A percentile compares a stretch with the other conserved stretches of the same genome.
Evolutionary conservation across 1,140 invertebrate genomes (phyloP).

Genomic region (Drosophila sproati): DNA sequence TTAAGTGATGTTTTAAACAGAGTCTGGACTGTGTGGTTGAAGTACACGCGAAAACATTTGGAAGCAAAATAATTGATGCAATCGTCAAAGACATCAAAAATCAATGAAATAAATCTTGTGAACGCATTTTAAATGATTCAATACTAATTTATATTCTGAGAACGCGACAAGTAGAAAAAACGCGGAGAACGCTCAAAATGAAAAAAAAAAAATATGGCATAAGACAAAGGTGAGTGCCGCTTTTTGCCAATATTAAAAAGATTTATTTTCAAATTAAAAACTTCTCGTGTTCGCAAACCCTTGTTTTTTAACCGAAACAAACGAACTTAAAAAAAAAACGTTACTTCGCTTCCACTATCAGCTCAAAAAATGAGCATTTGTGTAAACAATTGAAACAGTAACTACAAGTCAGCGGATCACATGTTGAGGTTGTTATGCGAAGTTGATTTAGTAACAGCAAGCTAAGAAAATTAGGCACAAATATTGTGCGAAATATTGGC

Average conservation of each 20-base stretch:
- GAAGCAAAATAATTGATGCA: conserved; percentile 41
- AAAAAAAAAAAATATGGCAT: conserved; percentile 10
- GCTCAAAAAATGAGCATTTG: conserved; percentile 59
- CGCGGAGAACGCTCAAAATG: conserved; percentile 21
- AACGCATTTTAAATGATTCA: conserved; percentile 56
- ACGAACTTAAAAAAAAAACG: not conserved
- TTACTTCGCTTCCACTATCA: conserved; percentile 14
- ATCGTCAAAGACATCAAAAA: conserved; percentile 63
- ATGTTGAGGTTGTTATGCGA: conserved; percentile 41
- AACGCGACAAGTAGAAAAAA: conserved; percentile 29
- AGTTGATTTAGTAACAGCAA: conserved; percentile 40
- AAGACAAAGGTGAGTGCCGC: not conserved
- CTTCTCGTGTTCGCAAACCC: conserved; percentile 2
- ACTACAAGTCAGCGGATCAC: conserved; percentile 51
- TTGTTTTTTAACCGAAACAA: not conserved
- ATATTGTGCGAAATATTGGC: conserved; percentile 45
- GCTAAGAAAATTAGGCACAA: conserved; percentile 52
- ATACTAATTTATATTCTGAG: conserved; percentile 65
- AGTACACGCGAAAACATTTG: conserved; percentile 4
- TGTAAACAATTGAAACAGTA: conserved; percentile 50
- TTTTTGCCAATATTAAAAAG: conserved; percentile 38
- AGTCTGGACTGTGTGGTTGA: not conserved
- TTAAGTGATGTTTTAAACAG: not conserved
- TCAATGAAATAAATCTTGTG: conserved; percentile 59
- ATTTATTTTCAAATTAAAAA: conserved; percentile 47